phyloP scores from a whole-genome alignment of 2,113 vertebrate genomes.

The Sinocyclocheilus maitianheensis region DNA sequence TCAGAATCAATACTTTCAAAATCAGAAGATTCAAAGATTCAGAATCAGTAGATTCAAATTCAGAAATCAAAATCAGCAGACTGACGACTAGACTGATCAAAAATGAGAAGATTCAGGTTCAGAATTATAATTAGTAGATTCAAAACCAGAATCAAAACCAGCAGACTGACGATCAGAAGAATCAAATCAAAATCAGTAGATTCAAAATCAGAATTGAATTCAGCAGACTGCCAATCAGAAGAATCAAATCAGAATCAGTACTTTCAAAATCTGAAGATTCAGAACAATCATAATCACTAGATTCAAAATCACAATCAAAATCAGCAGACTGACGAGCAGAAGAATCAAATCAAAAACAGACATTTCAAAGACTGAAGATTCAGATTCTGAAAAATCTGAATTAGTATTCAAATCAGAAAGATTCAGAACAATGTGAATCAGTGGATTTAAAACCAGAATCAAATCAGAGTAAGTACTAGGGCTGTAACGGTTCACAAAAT shows the following conservation, averaged over 20 bases:
- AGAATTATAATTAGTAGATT: background rate
- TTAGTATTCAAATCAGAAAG: no score
- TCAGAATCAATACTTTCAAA: background rate
- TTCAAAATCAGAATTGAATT: no score
- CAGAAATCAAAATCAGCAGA: background rate
- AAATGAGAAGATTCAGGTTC: background rate
- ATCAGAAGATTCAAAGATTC: background rate
- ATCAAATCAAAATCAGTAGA: background rate
- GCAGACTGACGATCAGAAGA: background rate
- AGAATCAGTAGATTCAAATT: background rate
- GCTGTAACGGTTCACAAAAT: no score
- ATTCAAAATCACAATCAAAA: no score
- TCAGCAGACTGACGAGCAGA: no score
- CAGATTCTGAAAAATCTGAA: no score
- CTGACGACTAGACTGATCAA: background rate
- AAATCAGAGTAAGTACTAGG: background rate
- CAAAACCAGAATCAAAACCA: background rate
- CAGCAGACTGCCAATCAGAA: background rate
- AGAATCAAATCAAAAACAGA: no score
- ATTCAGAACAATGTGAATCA: no score
- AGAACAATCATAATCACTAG: background rate
- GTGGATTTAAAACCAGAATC: background rate
- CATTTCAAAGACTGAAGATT: no score
- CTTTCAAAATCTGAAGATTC: background rate
- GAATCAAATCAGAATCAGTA: background rate